These are phyloP conservation scores for Rhodinocichla rosea DNA, from an alignment of 2,113 vertebrate genomes.

Conservation along the genomic window DNA sequence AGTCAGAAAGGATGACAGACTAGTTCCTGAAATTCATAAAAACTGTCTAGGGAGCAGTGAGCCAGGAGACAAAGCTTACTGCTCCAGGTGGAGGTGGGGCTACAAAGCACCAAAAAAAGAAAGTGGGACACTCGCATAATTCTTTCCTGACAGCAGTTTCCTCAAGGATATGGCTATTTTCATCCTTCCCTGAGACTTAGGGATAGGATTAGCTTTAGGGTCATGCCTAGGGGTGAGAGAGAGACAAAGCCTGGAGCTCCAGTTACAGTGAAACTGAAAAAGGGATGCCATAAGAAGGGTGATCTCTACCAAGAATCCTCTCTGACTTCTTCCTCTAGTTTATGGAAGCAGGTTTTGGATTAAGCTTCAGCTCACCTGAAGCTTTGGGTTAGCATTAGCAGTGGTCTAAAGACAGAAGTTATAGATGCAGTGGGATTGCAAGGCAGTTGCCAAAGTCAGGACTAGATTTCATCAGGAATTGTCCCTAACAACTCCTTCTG, in stretches of 20 bases:
- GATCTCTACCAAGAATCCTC: background rate
- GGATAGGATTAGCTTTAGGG: background rate
- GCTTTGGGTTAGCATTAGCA: background rate
- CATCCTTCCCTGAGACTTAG: background rate
- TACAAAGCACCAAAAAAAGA: background rate
- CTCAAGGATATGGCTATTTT: background rate
- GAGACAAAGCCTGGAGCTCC: background rate
- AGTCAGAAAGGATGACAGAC: background rate
- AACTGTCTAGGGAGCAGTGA: background rate
- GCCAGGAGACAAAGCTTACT: background rate
- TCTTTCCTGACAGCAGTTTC: background rate
- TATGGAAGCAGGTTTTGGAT: background rate
- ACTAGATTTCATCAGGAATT: background rate
- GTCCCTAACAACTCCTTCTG: background rate
- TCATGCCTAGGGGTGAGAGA: background rate
- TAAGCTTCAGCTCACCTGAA: background rate
- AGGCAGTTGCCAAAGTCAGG: background rate
- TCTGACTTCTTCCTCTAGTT: background rate
- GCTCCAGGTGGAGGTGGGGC: background rate
- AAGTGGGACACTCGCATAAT: background rate
- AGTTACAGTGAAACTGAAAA: background rate
- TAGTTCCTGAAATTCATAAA: background rate
- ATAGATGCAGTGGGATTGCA: background rate
- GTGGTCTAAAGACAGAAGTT: background rate
- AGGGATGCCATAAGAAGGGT: background rate